Conservation (phyloP, 2,797 vertebrate genomes). For the Podargus strigoides region DNA sequence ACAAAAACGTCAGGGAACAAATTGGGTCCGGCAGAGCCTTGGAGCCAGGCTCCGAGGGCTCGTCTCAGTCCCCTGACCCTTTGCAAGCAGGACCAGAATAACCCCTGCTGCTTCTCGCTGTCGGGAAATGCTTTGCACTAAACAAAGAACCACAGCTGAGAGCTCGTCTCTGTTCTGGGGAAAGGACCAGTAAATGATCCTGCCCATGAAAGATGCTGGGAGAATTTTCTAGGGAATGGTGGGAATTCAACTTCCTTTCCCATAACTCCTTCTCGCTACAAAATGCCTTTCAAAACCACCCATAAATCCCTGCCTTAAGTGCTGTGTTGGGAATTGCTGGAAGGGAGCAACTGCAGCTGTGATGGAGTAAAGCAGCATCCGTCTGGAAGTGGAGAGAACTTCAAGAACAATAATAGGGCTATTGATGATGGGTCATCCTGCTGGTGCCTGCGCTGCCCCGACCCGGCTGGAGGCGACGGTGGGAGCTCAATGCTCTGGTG, state of each 20-base stretch:
- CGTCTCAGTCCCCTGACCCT: not conserved
- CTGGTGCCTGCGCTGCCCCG: slow-evolving; percentile 15
- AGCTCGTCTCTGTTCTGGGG: not conserved
- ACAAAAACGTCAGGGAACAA: not conserved
- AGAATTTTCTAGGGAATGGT: slow-evolving; percentile 32
- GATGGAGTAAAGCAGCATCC: slow-evolving; percentile 10
- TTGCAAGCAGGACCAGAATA: not conserved
- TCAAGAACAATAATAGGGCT: slow-evolving; percentile 18
- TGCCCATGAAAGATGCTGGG: not conserved
- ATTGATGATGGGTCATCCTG: not conserved
- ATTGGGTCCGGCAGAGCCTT: not conserved
- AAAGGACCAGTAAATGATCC: slow-evolving; percentile 3
- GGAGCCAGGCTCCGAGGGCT: not conserved
- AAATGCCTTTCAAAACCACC: slow-evolving; percentile 47
- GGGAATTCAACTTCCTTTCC: slow-evolving; percentile 56
- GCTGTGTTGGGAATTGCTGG: slow-evolving; percentile 53
- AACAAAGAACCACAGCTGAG: slow-evolving; percentile 45
- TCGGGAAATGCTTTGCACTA: not conserved
- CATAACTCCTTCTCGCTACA: slow-evolving; percentile 8
- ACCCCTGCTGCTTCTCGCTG: not conserved
- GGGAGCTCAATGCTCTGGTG: not conserved
- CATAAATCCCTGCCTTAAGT: slow-evolving; percentile 56
- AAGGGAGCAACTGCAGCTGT: slow-evolving; percentile 57
- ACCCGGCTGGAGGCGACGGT: not conserved
- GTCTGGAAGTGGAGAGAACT: not conserved